Base-by-base conservation (phyloP, 2,113 vertebrate species). In the Antechinus stuartii region DNA sequence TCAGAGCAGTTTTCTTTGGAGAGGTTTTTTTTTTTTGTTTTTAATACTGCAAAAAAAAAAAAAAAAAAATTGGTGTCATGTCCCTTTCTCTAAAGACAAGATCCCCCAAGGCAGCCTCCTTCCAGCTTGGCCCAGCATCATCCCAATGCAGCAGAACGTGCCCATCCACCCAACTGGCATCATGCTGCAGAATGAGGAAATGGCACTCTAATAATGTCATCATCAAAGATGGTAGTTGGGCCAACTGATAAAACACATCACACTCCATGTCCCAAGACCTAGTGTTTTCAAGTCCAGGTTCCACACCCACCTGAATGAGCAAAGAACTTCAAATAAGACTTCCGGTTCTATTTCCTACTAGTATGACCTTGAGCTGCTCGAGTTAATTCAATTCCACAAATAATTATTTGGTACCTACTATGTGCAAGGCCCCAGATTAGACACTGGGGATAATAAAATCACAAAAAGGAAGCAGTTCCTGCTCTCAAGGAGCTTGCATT, bases 61-160 rank as follows among this genome's bases (percentile, higher is more conserved):
- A 54, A 84, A 35, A 53, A 56, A 56, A 56, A 54, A 22, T 1
- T 8, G 27, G 92, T 42, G 95, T 92, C 97, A 90, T 8, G 91
- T n/a, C 89, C 24, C 95, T 93, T 94, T 91, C 19, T 95, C 89
- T 91, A 54, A 93, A 16, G 23, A 54, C 11, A 56, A 3, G 47
- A n/a, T 50, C 95, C 50, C 92, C 90, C 90, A 76, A 0, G 68
- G 56, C 92, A 93, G 61, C 35, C 54, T 94, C 89, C 92, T 47
- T 84, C 19, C 54, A 68, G 42, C 90, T 47, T 92, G 68, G 68
- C 93, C 42, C 0, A 92, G 56, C n/a, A 89, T 92, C 42, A 3
- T 61, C 42, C 89, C 91, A 90, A 50, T 90, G 35, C 53, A 12
- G 53, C 76, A 57, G 27, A 96, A 91, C 25, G 42, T 19, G 50